Conservation (phyloP, 1,140 invertebrate genomes). For the Diuraphis noxia region DNA sequence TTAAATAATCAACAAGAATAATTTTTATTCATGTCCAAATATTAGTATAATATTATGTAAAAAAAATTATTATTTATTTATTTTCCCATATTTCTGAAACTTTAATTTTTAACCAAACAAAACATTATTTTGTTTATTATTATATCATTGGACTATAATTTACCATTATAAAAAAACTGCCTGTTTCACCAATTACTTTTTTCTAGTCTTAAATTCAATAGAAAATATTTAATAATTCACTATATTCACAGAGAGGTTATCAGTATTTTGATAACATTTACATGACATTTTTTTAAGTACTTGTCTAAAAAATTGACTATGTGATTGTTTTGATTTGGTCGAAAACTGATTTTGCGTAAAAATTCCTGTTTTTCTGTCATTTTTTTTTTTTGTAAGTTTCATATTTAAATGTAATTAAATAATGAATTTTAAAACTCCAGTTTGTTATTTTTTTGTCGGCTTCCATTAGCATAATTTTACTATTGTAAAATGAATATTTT, state of each 20-base stretch:
- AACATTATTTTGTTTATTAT: slow-evolving; percentile 15
- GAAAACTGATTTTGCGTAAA: too few relatives aligned
- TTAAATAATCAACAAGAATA: slow-evolving; percentile 61
- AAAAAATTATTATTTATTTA: background rate
- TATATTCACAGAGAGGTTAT: background rate
- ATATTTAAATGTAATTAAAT: background rate
- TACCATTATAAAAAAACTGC: background rate
- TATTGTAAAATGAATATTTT: background rate
- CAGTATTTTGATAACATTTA: background rate
- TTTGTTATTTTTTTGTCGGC: background rate
- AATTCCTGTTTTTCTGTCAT: too few relatives aligned
- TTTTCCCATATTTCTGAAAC: background rate
- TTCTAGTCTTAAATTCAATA: slow-evolving; percentile 24
- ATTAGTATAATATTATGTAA: background rate
- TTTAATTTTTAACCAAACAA: background rate
- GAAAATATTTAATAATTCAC: background rate
- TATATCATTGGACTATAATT: background rate
- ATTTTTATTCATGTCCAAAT: slow-evolving; percentile 14
- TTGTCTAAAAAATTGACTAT: background rate
- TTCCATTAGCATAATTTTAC: background rate
- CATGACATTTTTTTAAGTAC: background rate
- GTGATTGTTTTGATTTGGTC: too few relatives aligned
- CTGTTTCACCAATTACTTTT: slow-evolving; percentile 28
- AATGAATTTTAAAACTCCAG: background rate
- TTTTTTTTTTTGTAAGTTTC: background rate